Base-by-base conservation (phyloP, 2,797 vertebrate genomes). In the Streptopelia turtur region DNA sequence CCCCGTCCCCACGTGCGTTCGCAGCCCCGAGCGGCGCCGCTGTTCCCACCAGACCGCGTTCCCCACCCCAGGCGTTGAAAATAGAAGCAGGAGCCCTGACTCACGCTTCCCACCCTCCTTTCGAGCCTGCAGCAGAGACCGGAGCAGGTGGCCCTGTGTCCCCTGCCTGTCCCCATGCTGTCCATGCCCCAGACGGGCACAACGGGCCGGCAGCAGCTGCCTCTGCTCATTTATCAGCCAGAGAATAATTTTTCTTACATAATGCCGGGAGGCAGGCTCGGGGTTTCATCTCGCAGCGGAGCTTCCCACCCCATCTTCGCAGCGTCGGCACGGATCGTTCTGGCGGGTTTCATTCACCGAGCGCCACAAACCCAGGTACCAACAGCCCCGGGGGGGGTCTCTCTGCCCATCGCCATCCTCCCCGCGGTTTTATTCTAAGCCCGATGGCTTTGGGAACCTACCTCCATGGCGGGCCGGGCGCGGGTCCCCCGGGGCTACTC, bases 401-500 rank as follows among this genome's bases (percentile, higher is more conserved):
- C 53, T 25, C 18, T 43, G 60, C 70, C 80, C 86, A 17, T 43
- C 55, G 0, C 8, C 79, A 31, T 4, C 86, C 70, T 55, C 33
- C 78, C 37, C 47, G 0, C 0, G 2, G 8, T 1, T 28, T 49
- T 1, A 5, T 4, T 27, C 28, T 1, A 22, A 13, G 25, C 91
- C 69, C 17, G 4, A 3, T 2, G 11, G 23, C 49, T 60, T 5
- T 53, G 5, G 2, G 50, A 7, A 96, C 96, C 65, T 95, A 96
- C 96, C 96, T 97, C 96, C 96, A 96, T 96, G 3, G 23, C 10
- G 5, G 41, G 66, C 88, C 90, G 72, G 23, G 74, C 66, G 64
- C 7, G 9, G 41, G 7, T 61, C 50, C 61, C 93, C 76, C 45
- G 0, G 82, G 77, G 39, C 4, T 92, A 96, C 4, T 82, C 4